Evolutionary conservation across 2,888 invertebrate species (phyloP).

Genomic region (Phrixothrix hirtus): DNA sequence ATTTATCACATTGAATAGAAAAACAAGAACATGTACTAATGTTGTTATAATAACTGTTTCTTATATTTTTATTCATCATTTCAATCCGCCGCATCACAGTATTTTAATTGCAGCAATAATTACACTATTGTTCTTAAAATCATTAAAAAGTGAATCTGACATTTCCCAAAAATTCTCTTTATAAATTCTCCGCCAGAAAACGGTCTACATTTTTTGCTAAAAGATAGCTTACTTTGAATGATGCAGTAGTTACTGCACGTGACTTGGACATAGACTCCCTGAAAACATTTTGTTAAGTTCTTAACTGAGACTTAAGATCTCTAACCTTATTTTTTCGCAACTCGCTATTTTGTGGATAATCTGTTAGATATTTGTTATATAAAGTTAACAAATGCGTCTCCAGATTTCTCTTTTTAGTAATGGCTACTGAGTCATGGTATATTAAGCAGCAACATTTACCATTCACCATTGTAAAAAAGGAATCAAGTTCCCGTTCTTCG

Average conservation of each 20-base stretch:
- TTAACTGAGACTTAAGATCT: no score
- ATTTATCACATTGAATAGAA: slow-evolving; percentile 19
- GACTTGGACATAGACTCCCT: neutral
- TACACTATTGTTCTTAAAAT: slow-evolving; percentile 3
- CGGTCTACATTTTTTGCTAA: slow-evolving; percentile 25
- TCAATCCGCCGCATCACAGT: no score
- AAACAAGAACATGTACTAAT: slow-evolving; percentile 6
- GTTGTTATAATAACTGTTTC: neutral
- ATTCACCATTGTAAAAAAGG: slow-evolving; percentile 30
- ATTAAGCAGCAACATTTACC: no score
- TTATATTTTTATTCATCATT: neutral
- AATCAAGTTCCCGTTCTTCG: slow-evolving; percentile 28
- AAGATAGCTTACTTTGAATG: slow-evolving; percentile 27
- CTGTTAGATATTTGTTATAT: slow-evolving; percentile 26
- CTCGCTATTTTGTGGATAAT: slow-evolving; percentile 27
- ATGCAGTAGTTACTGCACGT: no score
- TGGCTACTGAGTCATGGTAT: no score
- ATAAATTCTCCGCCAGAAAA: slow-evolving; percentile 21
- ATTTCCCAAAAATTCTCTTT: slow-evolving; percentile 15
- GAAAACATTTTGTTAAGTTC: no score
- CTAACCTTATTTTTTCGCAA: slow-evolving; percentile 25
- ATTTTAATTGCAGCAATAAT: no score
- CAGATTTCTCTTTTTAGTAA: slow-evolving; percentile 31
- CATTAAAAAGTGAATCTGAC: no score
- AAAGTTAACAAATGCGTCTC: slow-evolving; percentile 27